These are phyloP conservation scores for Amazona ochrocephala DNA, from an alignment of 2,797 vertebrate species.

Conservation along the genomic window DNA sequence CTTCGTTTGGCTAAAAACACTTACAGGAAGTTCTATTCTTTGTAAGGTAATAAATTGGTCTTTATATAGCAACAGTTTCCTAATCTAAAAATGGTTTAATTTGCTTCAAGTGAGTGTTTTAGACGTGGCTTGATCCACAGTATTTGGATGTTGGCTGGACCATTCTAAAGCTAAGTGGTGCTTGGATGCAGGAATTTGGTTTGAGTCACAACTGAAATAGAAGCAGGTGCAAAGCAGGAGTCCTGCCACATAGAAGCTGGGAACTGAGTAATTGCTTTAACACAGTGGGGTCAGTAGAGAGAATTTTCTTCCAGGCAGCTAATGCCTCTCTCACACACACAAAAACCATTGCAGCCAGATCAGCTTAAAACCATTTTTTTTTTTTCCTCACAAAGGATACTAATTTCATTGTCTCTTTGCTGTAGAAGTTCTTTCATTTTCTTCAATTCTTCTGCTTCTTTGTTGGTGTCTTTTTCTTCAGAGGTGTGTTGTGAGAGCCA, in stretches of 20 bases:
- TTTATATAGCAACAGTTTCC: constrained; percentile 28
- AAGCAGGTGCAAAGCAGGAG: not conserved
- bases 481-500: not conserved
- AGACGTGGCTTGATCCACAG: not conserved
- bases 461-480: constrained; percentile 1
- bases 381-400: constrained; percentile 85
- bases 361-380: not conserved
- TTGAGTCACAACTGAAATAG: not conserved
- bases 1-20: constrained; percentile 28
- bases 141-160: not conserved
- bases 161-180: not conserved
- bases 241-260: not conserved
- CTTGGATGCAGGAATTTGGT: not conserved
- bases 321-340: not conserved
- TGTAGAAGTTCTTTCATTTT: constrained; percentile 83
- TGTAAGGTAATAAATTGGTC: not conserved
- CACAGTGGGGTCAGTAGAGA: not conserved
- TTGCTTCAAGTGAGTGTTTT: not conserved
- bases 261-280: not conserved
- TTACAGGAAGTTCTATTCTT: constrained; percentile 50
- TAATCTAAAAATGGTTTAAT: not conserved
- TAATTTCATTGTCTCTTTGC: constrained; percentile 91
- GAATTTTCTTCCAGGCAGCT: not conserved
- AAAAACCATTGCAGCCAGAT: not conserved
- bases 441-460: constrained; percentile 42